A percentile compares a stretch with the other conserved stretches of the same genome.
Conservation (phyloP, 2,113 vertebrate genomes). For the Paracanthobrama guichenoti region DNA sequence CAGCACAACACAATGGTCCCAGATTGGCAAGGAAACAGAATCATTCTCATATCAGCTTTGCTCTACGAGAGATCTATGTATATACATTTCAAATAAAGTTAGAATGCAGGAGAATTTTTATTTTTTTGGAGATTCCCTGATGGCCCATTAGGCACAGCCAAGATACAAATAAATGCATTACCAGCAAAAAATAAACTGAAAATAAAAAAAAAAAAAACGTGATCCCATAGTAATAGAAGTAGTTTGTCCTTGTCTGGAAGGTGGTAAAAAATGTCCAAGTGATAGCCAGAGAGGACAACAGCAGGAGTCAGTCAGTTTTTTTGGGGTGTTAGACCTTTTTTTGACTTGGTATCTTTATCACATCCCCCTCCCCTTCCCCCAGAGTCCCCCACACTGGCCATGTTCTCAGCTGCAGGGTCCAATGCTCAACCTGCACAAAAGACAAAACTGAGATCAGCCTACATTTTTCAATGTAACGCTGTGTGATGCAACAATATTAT, state of each 20-base stretch:
- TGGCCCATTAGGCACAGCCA: conserved; percentile 59
- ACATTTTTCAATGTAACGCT: neutral
- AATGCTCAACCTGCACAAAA: conserved; percentile 13
- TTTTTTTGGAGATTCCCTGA: conserved; percentile 73
- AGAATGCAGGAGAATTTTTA: conserved; percentile 56
- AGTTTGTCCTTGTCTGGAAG: conserved; percentile 60
- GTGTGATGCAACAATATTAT: neutral
- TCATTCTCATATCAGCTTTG: conserved; percentile 41
- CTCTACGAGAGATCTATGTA: conserved; percentile 62
- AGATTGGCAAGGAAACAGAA: conserved; percentile 51
- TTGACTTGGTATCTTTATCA: conserved; percentile 55
- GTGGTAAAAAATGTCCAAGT: conserved; percentile 55
- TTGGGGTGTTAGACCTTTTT: conserved; percentile 43
- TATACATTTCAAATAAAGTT: conserved; percentile 55
- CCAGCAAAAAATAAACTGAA: conserved; percentile 54
- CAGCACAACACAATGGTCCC: conserved; percentile 36
- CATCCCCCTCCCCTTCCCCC: conserved; percentile 9
- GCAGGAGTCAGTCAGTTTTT: conserved; percentile 49
- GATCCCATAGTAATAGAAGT: conserved; percentile 46
- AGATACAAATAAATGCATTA: conserved; percentile 48
- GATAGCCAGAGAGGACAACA: conserved; percentile 42
- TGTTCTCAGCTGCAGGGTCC: conserved; percentile 32
- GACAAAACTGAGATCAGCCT: conserved; percentile 35
- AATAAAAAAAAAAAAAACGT: neutral
- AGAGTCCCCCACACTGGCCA: conserved; percentile 39